Conservation (phyloP, 2,113 vertebrate species). For the Calyptommatus sinebrachiatus region DNA sequence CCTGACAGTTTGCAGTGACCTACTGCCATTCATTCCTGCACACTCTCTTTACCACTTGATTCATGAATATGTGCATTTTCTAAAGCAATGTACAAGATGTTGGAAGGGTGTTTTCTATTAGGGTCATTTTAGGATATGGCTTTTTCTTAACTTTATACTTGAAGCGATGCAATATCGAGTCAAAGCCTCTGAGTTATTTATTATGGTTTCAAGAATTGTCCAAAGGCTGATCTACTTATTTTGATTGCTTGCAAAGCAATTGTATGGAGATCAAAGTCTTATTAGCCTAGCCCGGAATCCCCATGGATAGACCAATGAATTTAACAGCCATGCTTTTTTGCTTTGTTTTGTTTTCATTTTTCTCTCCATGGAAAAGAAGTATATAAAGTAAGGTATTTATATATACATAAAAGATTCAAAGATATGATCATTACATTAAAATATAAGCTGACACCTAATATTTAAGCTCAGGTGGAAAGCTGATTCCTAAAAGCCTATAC, state of each 20-base stretch:
- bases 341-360: background rate
- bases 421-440: too few species aligned
- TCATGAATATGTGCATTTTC: slow-evolving; percentile 34
- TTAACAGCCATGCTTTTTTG: slow-evolving; percentile 9
- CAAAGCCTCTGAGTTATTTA: background rate
- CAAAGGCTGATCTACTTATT: slow-evolving; percentile 21
- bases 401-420: background rate
- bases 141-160: slow-evolving; percentile 1
- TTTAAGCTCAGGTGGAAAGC: too few species aligned
- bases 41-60: slow-evolving; percentile 18
- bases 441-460: too few species aligned
- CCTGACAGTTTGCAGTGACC: slow-evolving; percentile 28
- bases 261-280: background rate
- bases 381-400: background rate
- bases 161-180: slow-evolving; percentile 2
- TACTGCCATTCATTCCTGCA: slow-evolving; percentile 39
- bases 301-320: background rate
- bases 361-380: slow-evolving; percentile 18
- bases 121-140: slow-evolving; percentile 28
- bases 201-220: background rate
- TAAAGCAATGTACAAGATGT: background rate
- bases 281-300: slow-evolving; percentile 15
- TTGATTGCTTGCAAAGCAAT: slow-evolving; percentile 6
- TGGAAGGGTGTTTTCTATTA: background rate
- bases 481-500: too few species aligned